Base-by-base conservation (phyloP, 2,113 vertebrate species). In the Brachirus orientalis region DNA sequence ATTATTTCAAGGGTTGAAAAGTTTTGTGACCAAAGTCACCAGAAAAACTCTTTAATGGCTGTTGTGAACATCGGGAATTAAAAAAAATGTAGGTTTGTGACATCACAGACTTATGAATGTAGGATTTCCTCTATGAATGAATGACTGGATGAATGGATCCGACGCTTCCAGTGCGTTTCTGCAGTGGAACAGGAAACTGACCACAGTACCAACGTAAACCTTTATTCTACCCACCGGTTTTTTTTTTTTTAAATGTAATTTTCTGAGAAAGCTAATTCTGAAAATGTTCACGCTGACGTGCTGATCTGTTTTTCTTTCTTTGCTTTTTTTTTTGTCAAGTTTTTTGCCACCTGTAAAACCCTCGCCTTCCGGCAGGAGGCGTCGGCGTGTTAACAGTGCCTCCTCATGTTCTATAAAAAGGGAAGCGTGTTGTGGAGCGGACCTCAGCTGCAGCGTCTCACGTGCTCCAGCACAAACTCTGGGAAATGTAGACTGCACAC, bases 401-500 rank as follows among this genome's bases (percentile, higher is more conserved):
- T 67, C 51, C 45, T 69, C 18, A 1, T 45, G 14, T 51, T 58
- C 60, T 12, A 51, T 22, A 51, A 51, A 86, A 80, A 85, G 77
- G 65, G 68, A 62, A 61, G 77, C 46, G 10, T 5, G 35, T 28
- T 14, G 44, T 11, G 75, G 43, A 66, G 77, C 79, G 8, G 84
- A 69, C 83, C 90, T 94, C 91, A 98, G 93, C 94, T 98, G 93
- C 98, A 99, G 82, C 95, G 96, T 77, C 95, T 93, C 47, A 99
- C 95, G 35, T 99, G 96, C 82, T 99, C 96, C 86, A 99, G 86
- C 82, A 99, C 95, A 53, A 97, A 99, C 68, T 99, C 98, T 6
- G 98, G 98, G 64, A 99, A 98, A 90, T 98, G 97, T 86, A 98
- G 90, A 77, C 96, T 98, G 94, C 98, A 99, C 61, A 99, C 98